Evolutionary conservation across 2,113 vertebrate species (phyloP).

Genomic region (Rattus rattus): DNA sequence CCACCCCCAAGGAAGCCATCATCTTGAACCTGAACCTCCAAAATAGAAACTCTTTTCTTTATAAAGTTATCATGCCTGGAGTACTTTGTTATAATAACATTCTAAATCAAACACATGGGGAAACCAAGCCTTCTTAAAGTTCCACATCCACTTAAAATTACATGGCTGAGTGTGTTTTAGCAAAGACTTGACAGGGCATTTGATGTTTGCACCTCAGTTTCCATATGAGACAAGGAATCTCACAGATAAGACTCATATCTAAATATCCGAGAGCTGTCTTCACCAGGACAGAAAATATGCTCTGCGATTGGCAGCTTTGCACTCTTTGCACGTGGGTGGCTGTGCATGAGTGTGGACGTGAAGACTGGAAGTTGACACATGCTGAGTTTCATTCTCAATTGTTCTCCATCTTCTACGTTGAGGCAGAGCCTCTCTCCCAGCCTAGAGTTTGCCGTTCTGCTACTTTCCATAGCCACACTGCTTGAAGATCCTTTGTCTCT

Average conservation of each 20-base stretch:
- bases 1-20: background rate
- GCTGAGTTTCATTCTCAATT: background rate
- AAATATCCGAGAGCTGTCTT: background rate
- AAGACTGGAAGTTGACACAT: background rate
- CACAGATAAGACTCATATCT: background rate
- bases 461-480: too few relatives aligned
- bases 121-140: background rate
- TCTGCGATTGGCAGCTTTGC: background rate
- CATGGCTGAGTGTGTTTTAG: accelerated
- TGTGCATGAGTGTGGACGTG: too few relatives aligned
- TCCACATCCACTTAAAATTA: background rate
- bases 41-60: background rate
- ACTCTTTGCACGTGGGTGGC: background rate
- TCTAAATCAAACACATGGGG: background rate
- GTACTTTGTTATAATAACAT: background rate
- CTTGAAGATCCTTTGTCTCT: background rate
- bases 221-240: background rate
- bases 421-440: background rate
- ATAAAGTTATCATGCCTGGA: background rate
- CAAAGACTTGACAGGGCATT: background rate
- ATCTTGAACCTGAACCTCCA: background rate
- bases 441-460: background rate
- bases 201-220: background rate
- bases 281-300: background rate
- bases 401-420: background rate